Evolutionary conservation across 2,888 invertebrate species (phyloP).

Genomic region (Sesia bembeciformis): DNA sequence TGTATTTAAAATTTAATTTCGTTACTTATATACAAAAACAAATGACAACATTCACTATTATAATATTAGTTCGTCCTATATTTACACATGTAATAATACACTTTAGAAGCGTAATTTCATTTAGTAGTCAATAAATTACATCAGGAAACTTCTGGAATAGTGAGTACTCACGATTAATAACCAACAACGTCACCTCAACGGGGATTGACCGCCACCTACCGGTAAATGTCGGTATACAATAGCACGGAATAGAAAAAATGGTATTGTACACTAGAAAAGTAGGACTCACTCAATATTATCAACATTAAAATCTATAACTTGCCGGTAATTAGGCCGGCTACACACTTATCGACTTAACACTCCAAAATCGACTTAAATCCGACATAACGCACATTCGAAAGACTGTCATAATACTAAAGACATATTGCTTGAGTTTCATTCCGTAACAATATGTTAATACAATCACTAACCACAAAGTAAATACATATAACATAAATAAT

Average conservation of each 20-base stretch:
- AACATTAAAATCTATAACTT: neutral
- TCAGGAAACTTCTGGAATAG: conserved; percentile 63
- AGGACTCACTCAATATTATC: conserved; percentile 5
- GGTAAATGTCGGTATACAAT: neutral
- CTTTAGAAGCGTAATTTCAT: conserved; percentile 71
- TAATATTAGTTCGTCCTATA: conserved; percentile 71
- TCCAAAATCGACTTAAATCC: too few relatives aligned
- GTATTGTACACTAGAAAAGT: conserved; percentile 60
- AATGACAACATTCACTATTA: conserved; percentile 74
- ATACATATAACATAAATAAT: too few relatives aligned
- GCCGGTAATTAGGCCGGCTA: neutral
- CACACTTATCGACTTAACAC: neutral
- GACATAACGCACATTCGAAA: too few relatives aligned
- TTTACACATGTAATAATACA: conserved; percentile 71
- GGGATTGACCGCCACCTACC: conserved; percentile 24
- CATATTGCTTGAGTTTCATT: too few relatives aligned
- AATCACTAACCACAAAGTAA: too few relatives aligned
- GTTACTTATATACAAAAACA: conserved; percentile 66
- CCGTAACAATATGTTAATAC: too few relatives aligned
- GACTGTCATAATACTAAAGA: too few relatives aligned
- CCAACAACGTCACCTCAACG: conserved; percentile 37
- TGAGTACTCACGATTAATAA: conserved; percentile 41
- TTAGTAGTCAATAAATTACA: conserved; percentile 64
- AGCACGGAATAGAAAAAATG: conserved; percentile 52
- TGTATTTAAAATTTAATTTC: conserved; percentile 75